Evolutionary conservation across 1,140 invertebrate genomes (phyloP).

Genomic region (Acromyrmex charruanus): DNA sequence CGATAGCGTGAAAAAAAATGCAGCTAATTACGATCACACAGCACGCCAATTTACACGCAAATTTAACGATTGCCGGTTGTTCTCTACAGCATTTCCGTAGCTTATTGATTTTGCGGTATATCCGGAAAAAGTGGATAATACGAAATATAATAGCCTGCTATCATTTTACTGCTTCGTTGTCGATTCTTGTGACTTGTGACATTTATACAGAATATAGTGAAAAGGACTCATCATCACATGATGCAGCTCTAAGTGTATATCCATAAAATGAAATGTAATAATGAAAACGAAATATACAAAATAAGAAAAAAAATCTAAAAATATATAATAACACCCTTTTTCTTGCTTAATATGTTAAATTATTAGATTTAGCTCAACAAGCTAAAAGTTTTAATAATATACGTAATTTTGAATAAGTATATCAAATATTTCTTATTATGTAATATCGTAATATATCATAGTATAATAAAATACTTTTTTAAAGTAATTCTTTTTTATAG

Average conservation of each 20-base stretch:
- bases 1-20: constrained; percentile 18
- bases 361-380: background rate
- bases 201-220: background rate
- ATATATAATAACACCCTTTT: background rate
- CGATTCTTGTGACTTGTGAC: background rate
- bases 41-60: constrained; percentile 42
- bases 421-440: background rate
- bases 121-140: background rate
- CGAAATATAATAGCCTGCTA: background rate
- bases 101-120: constrained; percentile 28
- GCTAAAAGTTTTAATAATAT: background rate
- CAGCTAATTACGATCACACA: constrained; percentile 33
- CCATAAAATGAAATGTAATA: background rate
- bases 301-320: background rate
- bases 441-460: background rate
- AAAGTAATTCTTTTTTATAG: background rate
- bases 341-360: background rate
- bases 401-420: background rate
- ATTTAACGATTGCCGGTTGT: constrained; percentile 37
- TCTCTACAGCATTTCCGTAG: constrained; percentile 11
- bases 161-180: background rate
- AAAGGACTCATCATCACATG: background rate
- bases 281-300: background rate
- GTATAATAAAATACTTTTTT: background rate
- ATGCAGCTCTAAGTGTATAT: background rate